phyloP scores from a whole-genome alignment of 2,797 vertebrate genomes.

The Sphenodon punctatus region DNA sequence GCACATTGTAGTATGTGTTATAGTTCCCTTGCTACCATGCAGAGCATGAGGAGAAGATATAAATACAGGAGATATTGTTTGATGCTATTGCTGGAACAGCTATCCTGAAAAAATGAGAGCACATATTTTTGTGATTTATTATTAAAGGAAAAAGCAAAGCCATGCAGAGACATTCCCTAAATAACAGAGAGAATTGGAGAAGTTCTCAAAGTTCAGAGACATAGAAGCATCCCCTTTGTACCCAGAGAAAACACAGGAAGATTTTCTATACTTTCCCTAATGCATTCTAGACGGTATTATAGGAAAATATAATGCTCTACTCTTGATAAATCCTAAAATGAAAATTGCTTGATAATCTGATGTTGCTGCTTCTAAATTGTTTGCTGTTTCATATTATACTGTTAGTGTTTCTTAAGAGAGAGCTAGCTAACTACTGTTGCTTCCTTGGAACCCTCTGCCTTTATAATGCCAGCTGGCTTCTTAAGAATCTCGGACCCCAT shows the following conservation, averaged over 20 bases:
- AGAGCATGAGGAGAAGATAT: neutral
- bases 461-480: constrained; percentile 22
- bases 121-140: neutral
- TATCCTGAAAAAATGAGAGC: neutral
- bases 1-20: neutral
- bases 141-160: neutral
- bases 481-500: constrained; percentile 35
- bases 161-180: neutral
- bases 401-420: constrained; percentile 27
- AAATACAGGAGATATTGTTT: neutral
- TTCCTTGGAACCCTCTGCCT: constrained; percentile 57
- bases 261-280: neutral
- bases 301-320: neutral
- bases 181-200: neutral
- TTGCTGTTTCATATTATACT: constrained; percentile 19
- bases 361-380: constrained; percentile 43
- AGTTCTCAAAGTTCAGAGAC: neutral
- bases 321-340: too few species aligned
- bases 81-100: neutral
- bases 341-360: constrained; percentile 2
- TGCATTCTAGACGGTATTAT: neutral
- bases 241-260: neutral
- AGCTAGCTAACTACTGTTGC: constrained; percentile 26
- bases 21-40: too few species aligned
- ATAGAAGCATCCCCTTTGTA: neutral